These are phyloP conservation scores for Cephus pulcher DNA, from an alignment of 2,888 invertebrate genomes.

Conservation along the genomic window DNA sequence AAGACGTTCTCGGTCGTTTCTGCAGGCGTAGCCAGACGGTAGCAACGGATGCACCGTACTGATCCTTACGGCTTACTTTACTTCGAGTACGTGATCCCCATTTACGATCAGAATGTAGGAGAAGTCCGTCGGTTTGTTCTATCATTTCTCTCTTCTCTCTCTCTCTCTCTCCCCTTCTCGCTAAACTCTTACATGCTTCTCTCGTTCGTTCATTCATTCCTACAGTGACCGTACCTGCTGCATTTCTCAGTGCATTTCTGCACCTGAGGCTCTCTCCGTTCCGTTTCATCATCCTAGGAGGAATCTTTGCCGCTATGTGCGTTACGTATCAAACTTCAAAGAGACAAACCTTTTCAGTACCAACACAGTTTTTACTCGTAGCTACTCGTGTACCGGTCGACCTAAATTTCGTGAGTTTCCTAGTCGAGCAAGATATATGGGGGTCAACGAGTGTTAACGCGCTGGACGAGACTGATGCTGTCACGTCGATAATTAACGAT, in stretches of 20 bases:
- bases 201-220: conserved; percentile 35
- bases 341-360: background rate
- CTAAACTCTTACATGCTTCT: background rate
- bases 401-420: conserved; percentile 7
- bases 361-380: background rate
- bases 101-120: conserved; percentile 34
- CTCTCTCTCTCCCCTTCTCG: conserved; percentile 14
- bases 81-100: conserved; percentile 47
- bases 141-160: conserved; percentile 2
- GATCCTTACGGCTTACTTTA: conserved; percentile 42
- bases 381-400: background rate
- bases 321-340: background rate
- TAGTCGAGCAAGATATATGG: conserved; percentile 10
- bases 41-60: background rate
- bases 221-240: conserved; percentile 31
- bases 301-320: background rate
- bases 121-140: background rate
- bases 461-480: conserved; percentile 36
- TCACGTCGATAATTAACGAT: conserved; percentile 21
- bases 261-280: background rate
- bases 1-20: background rate
- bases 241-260: conserved; percentile 1
- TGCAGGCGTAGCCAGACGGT: background rate
- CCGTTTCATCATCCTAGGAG: background rate
- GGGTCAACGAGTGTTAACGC: conserved; percentile 44